A percentile compares a stretch with the other conserved stretches of the same genome.
phyloP scores from a whole-genome alignment of 2,888 invertebrate genomes.

The Lithophane socia region DNA sequence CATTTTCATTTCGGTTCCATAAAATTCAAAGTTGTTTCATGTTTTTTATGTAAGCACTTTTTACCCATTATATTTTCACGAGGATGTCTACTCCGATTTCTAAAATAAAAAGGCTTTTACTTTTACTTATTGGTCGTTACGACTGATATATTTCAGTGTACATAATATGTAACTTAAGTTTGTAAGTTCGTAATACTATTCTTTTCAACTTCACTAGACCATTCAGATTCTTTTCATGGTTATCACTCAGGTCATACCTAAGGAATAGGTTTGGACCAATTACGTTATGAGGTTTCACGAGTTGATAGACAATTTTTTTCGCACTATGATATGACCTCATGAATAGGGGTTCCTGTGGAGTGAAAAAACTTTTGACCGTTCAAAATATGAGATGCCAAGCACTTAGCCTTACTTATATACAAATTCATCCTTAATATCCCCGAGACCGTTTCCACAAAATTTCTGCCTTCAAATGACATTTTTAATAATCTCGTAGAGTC shows the following conservation, averaged over 20 bases:
- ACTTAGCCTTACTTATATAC: neutral
- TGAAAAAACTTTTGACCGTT: neutral
- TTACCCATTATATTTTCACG: neutral
- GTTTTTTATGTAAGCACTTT: neutral
- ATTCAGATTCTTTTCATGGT: too few relatives aligned
- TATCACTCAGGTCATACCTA: too few relatives aligned
- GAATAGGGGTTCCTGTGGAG: neutral
- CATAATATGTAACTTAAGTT: too few relatives aligned
- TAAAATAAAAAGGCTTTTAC: neutral
- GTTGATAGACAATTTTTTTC: neutral
- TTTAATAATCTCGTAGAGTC: slow-evolving; percentile 51
- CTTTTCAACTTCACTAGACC: too few relatives aligned
- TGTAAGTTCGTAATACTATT: too few relatives aligned
- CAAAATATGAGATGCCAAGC: neutral
- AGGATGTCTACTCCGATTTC: neutral
- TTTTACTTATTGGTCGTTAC: neutral
- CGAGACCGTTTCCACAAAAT: slow-evolving; percentile 8
- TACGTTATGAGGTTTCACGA: too few relatives aligned
- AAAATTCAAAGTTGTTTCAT: slow-evolving; percentile 2
- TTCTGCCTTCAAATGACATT: slow-evolving; percentile 37
- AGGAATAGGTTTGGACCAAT: too few relatives aligned
- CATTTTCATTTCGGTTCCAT: slow-evolving; percentile 8
- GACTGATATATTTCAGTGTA: too few relatives aligned
- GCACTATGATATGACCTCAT: too few relatives aligned
- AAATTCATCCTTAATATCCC: slow-evolving; percentile 25